phyloP scores from a whole-genome alignment of 2,888 invertebrate species.

The Drosophila diplacantha region DNA sequence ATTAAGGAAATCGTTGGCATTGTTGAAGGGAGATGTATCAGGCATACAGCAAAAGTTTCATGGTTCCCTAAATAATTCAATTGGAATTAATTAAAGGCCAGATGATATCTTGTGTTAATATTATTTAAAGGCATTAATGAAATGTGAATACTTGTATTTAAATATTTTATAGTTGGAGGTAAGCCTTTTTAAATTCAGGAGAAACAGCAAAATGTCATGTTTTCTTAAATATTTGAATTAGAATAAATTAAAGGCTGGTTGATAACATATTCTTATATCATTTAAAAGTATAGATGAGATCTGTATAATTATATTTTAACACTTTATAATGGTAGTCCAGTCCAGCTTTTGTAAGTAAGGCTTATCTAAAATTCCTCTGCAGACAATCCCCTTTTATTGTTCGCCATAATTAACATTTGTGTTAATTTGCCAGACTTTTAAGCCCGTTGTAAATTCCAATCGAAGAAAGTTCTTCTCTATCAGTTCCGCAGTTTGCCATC shows the following conservation, averaged over 20 bases:
- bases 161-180: not conserved
- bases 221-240: not conserved
- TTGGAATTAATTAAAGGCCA: not conserved
- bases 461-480: slow-evolving; percentile 13
- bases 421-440: slow-evolving; percentile 8
- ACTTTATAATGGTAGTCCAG: not conserved
- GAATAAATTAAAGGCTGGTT: not conserved
- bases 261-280: not conserved
- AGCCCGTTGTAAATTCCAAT: slow-evolving; percentile 19
- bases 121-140: too few species aligned
- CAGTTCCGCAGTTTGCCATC: slow-evolving; percentile 15
- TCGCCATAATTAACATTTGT: slow-evolving; percentile 21
- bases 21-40: not conserved
- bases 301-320: not conserved
- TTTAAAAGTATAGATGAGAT: too few species aligned
- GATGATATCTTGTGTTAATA: not conserved
- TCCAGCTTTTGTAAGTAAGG: not conserved
- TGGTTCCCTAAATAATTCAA: not conserved
- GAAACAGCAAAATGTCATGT: not conserved
- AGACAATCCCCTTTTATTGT: not conserved
- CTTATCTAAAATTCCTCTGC: not conserved
- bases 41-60: not conserved
- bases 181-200: too few species aligned
- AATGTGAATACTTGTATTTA: not conserved
- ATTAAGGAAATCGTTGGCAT: slow-evolving; percentile 20